These are phyloP conservation scores for Pollenia griseotomentosa DNA, from an alignment of 2,888 invertebrate genomes.

Conservation along the genomic window DNA sequence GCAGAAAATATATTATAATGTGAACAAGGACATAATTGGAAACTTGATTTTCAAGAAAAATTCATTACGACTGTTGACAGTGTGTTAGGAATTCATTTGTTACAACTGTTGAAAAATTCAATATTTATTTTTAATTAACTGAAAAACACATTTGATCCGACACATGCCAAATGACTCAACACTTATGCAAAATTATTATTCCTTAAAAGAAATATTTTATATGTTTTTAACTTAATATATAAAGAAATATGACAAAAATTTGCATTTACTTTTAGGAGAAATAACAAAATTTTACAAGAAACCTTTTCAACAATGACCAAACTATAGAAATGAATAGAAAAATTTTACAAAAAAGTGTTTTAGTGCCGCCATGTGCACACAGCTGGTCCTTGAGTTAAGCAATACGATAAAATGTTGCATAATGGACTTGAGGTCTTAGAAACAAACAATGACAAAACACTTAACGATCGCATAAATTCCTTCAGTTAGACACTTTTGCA, in stretches of 20 bases:
- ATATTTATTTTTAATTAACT: slow-evolving; percentile 48
- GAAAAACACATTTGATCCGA: slow-evolving; percentile 18
- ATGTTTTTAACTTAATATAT: not conserved
- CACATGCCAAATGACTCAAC: slow-evolving; percentile 42
- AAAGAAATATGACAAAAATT: slow-evolving; percentile 17
- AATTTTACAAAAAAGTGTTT: not conserved
- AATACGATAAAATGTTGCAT: slow-evolving; percentile 59
- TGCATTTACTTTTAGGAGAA: slow-evolving; percentile 3
- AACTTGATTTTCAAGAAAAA: not conserved
- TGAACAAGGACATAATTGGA: not conserved
- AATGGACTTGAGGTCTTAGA: slow-evolving; percentile 45
- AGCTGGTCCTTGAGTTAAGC: slow-evolving; percentile 57
- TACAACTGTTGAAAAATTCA: not conserved
- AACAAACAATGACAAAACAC: not conserved
- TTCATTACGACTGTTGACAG: slow-evolving; percentile 14
- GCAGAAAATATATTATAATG: too few species aligned
- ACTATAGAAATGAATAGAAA: not conserved
- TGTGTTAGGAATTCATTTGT: slow-evolving; percentile 10
- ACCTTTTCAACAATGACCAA: not conserved
- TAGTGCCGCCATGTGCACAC: not conserved
- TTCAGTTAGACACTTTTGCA: not conserved
- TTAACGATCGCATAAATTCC: slow-evolving; percentile 3
- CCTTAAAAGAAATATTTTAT: slow-evolving; percentile 4
- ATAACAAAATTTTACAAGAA: not conserved
- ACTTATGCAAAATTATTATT: slow-evolving; percentile 35